A percentile compares a stretch with the other conserved stretches of the same genome.
phyloP scores from a whole-genome alignment of 2,888 invertebrate genomes.

The Entomobrya multifasciata region DNA sequence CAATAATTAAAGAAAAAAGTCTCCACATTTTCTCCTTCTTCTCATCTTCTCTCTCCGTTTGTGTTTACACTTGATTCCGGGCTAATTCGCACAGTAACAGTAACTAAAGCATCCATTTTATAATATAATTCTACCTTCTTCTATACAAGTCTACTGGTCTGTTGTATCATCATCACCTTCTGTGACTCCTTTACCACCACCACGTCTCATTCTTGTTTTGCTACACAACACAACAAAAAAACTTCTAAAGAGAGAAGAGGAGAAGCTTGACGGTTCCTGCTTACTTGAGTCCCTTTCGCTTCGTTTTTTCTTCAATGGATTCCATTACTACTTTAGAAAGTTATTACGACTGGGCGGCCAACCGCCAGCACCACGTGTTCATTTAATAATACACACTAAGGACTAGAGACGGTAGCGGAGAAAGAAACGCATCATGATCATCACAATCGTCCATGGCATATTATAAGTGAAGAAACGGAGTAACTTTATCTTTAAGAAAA shows the following conservation, averaged over 20 bases:
- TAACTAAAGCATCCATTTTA: constrained; percentile 18
- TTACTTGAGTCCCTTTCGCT: not conserved
- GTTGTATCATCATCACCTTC: constrained; percentile 59
- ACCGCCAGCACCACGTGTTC: constrained; percentile 66
- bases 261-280: constrained; percentile 52
- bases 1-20: constrained; percentile 80
- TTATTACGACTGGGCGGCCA: constrained; percentile 64
- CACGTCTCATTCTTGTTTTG: constrained; percentile 36
- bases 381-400: constrained; percentile 63
- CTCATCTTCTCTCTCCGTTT: constrained; percentile 47
- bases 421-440: not conserved
- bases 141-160: too few relatives aligned
- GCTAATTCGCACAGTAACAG: constrained; percentile 74
- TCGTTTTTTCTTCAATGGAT: constrained; percentile 55
- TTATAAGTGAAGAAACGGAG: too few relatives aligned
- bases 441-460: too few relatives aligned
- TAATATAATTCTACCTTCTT: not conserved
- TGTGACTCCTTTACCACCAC: constrained; percentile 28
- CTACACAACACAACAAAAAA: constrained; percentile 41
- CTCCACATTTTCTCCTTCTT: constrained; percentile 61
- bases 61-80: constrained; percentile 79
- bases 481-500: too few relatives aligned
- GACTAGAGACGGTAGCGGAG: not conserved
- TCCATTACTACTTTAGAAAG: constrained; percentile 51
- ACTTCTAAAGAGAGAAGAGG: constrained; percentile 39